Conservation (phyloP, 2,113 vertebrate genomes). For the Tor tambroides region DNA sequence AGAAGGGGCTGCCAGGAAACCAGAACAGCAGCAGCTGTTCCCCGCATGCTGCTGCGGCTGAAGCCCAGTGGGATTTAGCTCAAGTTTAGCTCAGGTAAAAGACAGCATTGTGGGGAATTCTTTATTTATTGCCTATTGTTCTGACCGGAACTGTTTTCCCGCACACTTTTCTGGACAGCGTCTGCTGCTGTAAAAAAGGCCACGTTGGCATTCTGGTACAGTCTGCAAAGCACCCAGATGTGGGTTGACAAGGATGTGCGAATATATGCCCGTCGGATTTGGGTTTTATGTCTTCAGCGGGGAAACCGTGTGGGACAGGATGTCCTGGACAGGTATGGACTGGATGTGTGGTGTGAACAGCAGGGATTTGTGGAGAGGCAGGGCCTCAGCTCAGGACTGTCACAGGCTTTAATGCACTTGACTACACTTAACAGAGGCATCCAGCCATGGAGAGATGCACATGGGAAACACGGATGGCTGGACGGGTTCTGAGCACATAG, state of each 20-base stretch:
- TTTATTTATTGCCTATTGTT: slow-evolving; percentile 52
- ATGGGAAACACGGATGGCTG: slow-evolving; percentile 40
- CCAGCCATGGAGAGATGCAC: slow-evolving; percentile 65
- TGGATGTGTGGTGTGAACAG: slow-evolving; percentile 45
- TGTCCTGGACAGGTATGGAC: slow-evolving; percentile 49
- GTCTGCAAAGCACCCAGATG: background rate
- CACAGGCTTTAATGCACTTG: slow-evolving; percentile 71
- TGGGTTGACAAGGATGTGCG: background rate
- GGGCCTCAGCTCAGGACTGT: slow-evolving; percentile 58
- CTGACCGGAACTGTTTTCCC: slow-evolving; percentile 10
- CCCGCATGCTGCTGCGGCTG: slow-evolving; percentile 36
- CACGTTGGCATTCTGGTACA: slow-evolving; percentile 11
- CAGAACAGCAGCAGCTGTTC: slow-evolving; percentile 53
- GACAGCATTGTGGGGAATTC: slow-evolving; percentile 41
- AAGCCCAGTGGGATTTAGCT: slow-evolving; percentile 45
- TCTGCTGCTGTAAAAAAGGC: slow-evolving; percentile 18
- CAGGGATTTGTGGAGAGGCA: slow-evolving; percentile 65
- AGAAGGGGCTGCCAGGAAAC: slow-evolving; percentile 42
- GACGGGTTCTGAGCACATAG: slow-evolving; percentile 55
- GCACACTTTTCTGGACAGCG: slow-evolving; percentile 2
- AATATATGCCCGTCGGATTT: background rate
- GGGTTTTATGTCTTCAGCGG: slow-evolving; percentile 14
- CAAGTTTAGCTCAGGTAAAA: slow-evolving; percentile 51
- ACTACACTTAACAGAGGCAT: slow-evolving; percentile 67
- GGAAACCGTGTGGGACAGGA: slow-evolving; percentile 30